Conservation (phyloP, 2,113 vertebrate genomes). For the Chloropsis hardwickii region DNA sequence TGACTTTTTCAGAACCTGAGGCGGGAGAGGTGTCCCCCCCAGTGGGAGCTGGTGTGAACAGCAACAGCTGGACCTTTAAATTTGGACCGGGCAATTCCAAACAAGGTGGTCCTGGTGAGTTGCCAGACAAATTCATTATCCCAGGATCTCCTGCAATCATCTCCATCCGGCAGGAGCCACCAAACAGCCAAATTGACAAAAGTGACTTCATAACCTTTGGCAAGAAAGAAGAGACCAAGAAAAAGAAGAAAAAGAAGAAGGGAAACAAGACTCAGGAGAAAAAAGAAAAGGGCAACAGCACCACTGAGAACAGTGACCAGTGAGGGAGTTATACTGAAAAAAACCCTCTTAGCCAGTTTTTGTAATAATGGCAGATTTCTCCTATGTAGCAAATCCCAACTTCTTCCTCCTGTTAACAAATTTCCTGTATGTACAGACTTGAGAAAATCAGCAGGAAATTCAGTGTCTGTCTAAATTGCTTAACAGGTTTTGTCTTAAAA, state of each 20-base stretch:
- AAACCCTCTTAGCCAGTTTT: conserved; percentile 78
- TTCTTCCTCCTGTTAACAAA: conserved; percentile 70
- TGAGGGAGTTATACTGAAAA: conserved; percentile 75
- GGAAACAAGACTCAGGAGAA: conserved; percentile 93
- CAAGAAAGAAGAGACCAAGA: conserved; percentile 98
- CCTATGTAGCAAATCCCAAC: conserved; percentile 79
- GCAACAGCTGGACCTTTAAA: conserved; percentile 99
- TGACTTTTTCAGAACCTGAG: conserved; percentile 85
- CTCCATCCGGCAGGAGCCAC: conserved; percentile 95
- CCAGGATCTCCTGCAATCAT: conserved; percentile 98
- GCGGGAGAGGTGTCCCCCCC: conserved; percentile 96
- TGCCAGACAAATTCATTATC: conserved; percentile 99
- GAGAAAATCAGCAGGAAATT: conserved; percentile 75
- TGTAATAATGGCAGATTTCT: conserved; percentile 78
- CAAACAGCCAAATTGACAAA: conserved; percentile 91
- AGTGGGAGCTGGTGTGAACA: conserved; percentile 95
- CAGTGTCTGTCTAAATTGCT: conserved; percentile 77
- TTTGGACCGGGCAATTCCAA: conserved; percentile 91
- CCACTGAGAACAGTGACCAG: conserved; percentile 91
- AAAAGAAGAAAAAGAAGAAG: conserved; percentile 99
- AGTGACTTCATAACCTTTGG: conserved; percentile 98
- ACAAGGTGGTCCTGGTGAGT: conserved; percentile 93
- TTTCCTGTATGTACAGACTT: conserved; percentile 75
- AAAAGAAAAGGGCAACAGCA: conserved; percentile 93
- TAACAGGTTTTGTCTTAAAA: conserved; percentile 82